Base-by-base conservation (phyloP, 2,888 invertebrate species). In the Tipula vernalis region DNA sequence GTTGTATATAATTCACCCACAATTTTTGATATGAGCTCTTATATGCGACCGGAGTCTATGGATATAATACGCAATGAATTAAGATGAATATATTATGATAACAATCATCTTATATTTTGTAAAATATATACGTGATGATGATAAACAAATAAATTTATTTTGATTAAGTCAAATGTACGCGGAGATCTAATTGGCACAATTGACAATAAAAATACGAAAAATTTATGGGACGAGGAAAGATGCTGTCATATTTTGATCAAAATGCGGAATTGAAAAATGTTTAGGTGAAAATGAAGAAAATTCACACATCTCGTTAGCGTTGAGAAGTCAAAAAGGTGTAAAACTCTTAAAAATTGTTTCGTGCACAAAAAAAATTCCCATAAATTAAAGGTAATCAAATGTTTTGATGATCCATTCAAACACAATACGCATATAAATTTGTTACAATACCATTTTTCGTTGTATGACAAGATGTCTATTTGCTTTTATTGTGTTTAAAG, bases 101-200 rank as follows among this genome's bases (percentile, higher is more conserved):
- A 84, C 10, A 18, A 71, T 71, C 28, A 28, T 71, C 71, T 71
- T 28, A 28, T 71, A 28, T 28, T 28, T 28, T 28, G 28, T 28
- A 28, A 28, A 28, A 28, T 28, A 28, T 28, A 71, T 71, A 71
- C 10, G 18, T 15, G 83, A 71, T 71, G 36, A 83, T 83, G 83
- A 83, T 83, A 83, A 83, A 83, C 83, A 83, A 83, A 83, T 36
- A 83, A 83, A 83, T 83, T 83, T 83, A 83, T 83, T 83, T 83
- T 83, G 28, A 83, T 83, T 83, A 83, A 83, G 83, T 36, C 28
- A 83, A 83, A 51, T 51, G 10, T 44, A 39, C 12, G 44, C 0
- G 12, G 8, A 44, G 12, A 44, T 44, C 51, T 57, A 71, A 71
- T 71, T 71, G 71, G 71, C 71, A 71, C 71, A 71, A 71, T 71